These are phyloP conservation scores for Montipora cactus DNA, from an alignment of 64 coral and sea anemone species.

Conservation along the genomic window DNA sequence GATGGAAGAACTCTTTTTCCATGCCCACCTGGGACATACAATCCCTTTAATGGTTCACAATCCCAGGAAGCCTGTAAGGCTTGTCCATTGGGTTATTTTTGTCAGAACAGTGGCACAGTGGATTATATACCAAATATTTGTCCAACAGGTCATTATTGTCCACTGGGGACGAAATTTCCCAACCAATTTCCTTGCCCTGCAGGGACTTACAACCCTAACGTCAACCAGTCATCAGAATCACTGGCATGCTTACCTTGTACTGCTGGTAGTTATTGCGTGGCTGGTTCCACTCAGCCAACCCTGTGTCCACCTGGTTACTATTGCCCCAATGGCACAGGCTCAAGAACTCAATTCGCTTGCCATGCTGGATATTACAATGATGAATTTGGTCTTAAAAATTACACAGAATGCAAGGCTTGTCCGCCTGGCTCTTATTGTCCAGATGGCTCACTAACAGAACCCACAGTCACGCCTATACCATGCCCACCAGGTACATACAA, in stretches of 20 bases:
- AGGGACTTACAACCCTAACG: constrained; percentile 82
- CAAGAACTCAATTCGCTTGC: constrained; percentile 85
- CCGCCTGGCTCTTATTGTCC: constrained; percentile 93
- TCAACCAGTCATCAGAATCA: constrained; percentile 62
- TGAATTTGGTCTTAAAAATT: constrained; percentile 76
- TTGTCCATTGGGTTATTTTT: constrained; percentile 92
- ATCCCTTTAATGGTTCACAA: constrained; percentile 79
- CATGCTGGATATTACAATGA: constrained; percentile 93
- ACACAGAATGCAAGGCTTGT: constrained; percentile 89
- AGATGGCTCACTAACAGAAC: constrained; percentile 86
- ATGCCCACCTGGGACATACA: constrained; percentile 91
- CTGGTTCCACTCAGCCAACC: constrained; percentile 70
- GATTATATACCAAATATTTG: constrained; percentile 67
- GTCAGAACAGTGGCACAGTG: constrained; percentile 78
- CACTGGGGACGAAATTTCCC: constrained; percentile 81
- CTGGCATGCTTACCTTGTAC: constrained; percentile 82
- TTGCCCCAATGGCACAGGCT: constrained; percentile 85
- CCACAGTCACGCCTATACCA: constrained; percentile 81
- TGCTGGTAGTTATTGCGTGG: constrained; percentile 79
- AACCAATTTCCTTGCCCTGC: constrained; percentile 92
- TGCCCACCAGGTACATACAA: constrained; percentile 98
- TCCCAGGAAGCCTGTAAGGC: constrained; percentile 62
- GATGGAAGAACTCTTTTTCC: constrained; percentile 85
- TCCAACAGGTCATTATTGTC: constrained; percentile 93
- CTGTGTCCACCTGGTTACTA: constrained; percentile 92